Percentiles rank a stretch among this genome's conserved stretches.
Evolutionary conservation across 2,113 vertebrate genomes (phyloP).

Genomic region (Odontophorus gujanensis): DNA sequence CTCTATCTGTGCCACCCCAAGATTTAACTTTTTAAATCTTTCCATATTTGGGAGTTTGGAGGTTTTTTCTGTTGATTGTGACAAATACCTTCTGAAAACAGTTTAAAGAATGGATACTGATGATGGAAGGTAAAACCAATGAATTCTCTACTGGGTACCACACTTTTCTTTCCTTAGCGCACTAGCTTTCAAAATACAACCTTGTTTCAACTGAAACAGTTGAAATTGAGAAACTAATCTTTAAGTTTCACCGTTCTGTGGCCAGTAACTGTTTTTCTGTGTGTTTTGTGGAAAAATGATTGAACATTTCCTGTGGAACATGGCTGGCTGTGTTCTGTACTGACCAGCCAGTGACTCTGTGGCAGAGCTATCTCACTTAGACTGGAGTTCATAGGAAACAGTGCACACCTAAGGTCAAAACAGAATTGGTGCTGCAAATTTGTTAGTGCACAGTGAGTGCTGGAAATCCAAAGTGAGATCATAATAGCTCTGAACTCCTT

Average conservation of each 20-base stretch:
- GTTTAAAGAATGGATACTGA: background rate
- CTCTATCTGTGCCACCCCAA: background rate
- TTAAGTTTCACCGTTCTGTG: background rate
- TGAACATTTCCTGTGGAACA: background rate
- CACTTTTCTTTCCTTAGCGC: background rate
- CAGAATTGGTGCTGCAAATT: background rate
- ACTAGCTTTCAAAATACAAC: background rate
- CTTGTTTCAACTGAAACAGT: background rate
- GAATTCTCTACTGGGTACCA: background rate
- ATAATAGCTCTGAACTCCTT: background rate
- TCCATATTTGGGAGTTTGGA: background rate
- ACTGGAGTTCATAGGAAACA: background rate
- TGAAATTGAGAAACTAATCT: background rate
- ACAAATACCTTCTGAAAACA: background rate
- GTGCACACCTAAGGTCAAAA: background rate
- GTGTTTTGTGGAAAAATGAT: background rate
- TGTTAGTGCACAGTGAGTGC: background rate
- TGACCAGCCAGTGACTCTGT: background rate
- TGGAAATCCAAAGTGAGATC: background rate
- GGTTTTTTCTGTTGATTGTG: background rate
- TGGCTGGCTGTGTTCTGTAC: background rate
- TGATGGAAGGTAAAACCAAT: background rate
- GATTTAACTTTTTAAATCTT: background rate
- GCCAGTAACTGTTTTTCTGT: background rate
- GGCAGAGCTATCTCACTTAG: background rate